Conservation (phyloP, 2,797 vertebrate genomes). For the Calcarius lapponicus region DNA sequence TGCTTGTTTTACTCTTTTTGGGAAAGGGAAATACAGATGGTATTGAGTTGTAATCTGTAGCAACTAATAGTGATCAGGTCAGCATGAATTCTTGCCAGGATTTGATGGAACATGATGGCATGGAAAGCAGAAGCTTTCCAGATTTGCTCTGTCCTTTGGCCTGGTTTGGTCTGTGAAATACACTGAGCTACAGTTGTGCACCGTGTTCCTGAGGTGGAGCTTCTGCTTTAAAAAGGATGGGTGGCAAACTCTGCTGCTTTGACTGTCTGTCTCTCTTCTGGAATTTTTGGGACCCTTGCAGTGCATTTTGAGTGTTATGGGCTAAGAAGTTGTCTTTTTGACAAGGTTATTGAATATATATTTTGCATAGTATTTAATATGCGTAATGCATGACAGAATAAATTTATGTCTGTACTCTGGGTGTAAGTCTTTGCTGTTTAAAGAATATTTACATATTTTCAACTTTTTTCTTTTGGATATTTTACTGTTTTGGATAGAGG, state of each 20-base stretch:
- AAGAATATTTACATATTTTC: background rate
- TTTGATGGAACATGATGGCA: constrained; percentile 60
- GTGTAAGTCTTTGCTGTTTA: background rate
- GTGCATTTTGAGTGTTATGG: background rate
- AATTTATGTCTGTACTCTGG: background rate
- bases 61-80: constrained; percentile 61
- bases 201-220: background rate
- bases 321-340: background rate
- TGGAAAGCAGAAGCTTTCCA: constrained; percentile 60
- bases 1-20: constrained; percentile 37
- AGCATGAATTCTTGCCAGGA: constrained; percentile 68
- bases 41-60: constrained; percentile 63
- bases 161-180: constrained; percentile 23
- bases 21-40: constrained; percentile 37
- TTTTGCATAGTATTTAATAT: background rate
- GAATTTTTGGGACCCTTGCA: background rate
- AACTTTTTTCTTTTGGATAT: background rate
- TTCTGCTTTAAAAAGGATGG: background rate
- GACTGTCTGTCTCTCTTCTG: background rate
- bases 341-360: background rate
- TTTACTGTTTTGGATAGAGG: background rate
- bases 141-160: constrained; percentile 42
- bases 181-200: background rate
- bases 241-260: background rate
- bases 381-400: background rate